Percentiles rank a stretch among this genome's conserved stretches.
Conservation (phyloP, 2,113 vertebrate genomes). For the Oncorhynchus mykiss region DNA sequence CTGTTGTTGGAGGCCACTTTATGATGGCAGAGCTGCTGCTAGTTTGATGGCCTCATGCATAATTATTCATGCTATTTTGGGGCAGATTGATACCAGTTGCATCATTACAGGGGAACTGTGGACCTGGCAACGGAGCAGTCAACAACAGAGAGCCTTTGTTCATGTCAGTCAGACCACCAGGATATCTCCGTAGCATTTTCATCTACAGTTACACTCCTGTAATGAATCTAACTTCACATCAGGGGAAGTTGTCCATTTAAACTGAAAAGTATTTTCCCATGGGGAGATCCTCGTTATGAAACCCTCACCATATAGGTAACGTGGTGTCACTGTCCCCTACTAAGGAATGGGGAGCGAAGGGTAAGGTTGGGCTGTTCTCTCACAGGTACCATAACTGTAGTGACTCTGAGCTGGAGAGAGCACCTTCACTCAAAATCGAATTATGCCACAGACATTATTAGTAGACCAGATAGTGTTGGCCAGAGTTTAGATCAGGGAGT, state of each 20-base stretch:
- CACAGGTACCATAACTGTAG: neutral
- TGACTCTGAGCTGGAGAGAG: neutral
- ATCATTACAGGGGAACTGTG: slow-evolving; percentile 34
- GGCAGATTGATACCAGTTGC: slow-evolving; percentile 44
- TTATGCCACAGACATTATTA: too few relatives aligned
- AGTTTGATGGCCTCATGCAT: slow-evolving; percentile 1
- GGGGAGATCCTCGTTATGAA: too few relatives aligned
- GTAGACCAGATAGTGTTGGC: neutral
- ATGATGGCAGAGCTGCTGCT: too few relatives aligned
- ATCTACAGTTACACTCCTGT: slow-evolving; percentile 20
- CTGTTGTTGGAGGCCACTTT: neutral
- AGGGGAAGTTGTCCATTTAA: slow-evolving; percentile 53
- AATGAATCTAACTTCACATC: slow-evolving; percentile 33
- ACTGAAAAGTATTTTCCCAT: neutral
- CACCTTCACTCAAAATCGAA: neutral
- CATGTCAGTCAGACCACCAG: slow-evolving; percentile 12
- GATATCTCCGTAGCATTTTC: slow-evolving; percentile 14
- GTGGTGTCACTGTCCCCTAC: too few relatives aligned
- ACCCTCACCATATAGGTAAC: too few relatives aligned
- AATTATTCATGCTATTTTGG: slow-evolving; percentile 37
- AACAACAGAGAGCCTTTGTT: slow-evolving; percentile 13
- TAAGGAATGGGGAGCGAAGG: too few relatives aligned
- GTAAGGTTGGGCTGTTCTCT: neutral
- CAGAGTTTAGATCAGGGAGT: neutral
- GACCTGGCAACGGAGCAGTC: slow-evolving; percentile 10